A percentile compares a stretch with the other conserved stretches of the same genome.
Conservation (phyloP, 2,888 invertebrate species). For the Gryllus longicercus region DNA sequence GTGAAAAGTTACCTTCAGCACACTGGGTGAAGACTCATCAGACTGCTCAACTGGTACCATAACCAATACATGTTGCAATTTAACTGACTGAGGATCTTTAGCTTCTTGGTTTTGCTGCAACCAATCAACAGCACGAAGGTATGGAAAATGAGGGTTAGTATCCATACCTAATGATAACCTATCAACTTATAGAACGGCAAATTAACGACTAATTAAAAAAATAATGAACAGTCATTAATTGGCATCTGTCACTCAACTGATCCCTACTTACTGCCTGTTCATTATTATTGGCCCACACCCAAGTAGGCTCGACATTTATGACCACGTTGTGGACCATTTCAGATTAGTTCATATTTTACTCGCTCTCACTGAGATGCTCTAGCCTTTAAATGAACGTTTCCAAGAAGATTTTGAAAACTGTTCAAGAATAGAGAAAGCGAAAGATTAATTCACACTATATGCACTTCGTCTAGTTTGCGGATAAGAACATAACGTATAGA, state of each 20-base stretch:
- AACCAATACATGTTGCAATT: neutral
- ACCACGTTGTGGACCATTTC: constrained; percentile 3
- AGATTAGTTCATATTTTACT: neutral
- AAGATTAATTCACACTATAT: neutral
- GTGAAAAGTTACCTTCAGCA: neutral
- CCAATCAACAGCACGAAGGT: neutral
- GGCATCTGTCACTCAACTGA: neutral
- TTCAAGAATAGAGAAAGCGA: too few relatives aligned
- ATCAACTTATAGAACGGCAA: too few relatives aligned
- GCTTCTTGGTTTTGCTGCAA: constrained; percentile 17
- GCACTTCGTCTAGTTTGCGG: neutral
- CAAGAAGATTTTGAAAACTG: too few relatives aligned
- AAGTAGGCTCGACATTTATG: constrained; percentile 6
- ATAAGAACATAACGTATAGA: neutral
- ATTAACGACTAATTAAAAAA: too few relatives aligned
- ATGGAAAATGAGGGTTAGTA: too few relatives aligned
- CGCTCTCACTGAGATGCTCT: neutral
- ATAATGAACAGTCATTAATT: too few relatives aligned
- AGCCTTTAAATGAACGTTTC: too few relatives aligned
- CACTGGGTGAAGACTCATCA: neutral
- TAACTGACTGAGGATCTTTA: neutral
- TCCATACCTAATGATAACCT: too few relatives aligned
- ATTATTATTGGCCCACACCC: constrained; percentile 9
- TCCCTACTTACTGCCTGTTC: constrained; percentile 1
- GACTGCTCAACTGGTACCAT: neutral